Evolutionary conservation across 92 coral and sea anemone species (phyloP).

Genomic region (Porites divaricata): DNA sequence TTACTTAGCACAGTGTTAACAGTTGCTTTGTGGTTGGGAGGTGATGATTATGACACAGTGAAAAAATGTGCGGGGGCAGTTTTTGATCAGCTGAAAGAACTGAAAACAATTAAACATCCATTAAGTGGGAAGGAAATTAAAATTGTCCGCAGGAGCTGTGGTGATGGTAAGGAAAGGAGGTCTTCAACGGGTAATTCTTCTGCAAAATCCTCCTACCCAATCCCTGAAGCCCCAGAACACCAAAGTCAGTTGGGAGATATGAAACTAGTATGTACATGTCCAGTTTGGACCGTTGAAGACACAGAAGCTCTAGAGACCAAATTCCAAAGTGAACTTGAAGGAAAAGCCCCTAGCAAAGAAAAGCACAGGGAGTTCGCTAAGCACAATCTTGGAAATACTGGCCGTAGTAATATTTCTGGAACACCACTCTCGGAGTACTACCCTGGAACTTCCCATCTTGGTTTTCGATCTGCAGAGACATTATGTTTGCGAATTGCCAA

Average conservation of each 20-base stretch:
- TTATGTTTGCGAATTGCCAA: slow-evolving; percentile 36
- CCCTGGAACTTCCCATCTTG: slow-evolving; percentile 63
- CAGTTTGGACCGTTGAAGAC: slow-evolving; percentile 52
- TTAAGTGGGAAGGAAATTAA: slow-evolving; percentile 30
- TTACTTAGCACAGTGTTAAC: slow-evolving; percentile 43
- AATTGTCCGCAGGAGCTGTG: slow-evolving; percentile 45
- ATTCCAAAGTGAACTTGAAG: slow-evolving; percentile 20
- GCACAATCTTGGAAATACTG: slow-evolving; percentile 50
- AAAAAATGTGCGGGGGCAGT: slow-evolving; percentile 53
- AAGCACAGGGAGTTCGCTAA: slow-evolving; percentile 64
- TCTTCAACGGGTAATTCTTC: slow-evolving; percentile 54
- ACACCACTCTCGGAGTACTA: slow-evolving; percentile 55
- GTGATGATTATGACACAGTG: slow-evolving; percentile 60
- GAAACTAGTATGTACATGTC: slow-evolving; percentile 44
- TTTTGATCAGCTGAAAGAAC: slow-evolving; percentile 45
- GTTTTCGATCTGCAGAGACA: slow-evolving; percentile 57
- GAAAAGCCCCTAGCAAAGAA: slow-evolving; percentile 47
- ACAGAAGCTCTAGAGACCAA: slow-evolving; percentile 28
- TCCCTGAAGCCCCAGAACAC: slow-evolving; percentile 61
- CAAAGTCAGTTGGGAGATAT: slow-evolving; percentile 61
- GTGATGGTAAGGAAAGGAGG: slow-evolving; percentile 65
- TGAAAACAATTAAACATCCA: slow-evolving; percentile 30
- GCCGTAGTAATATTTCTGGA: slow-evolving; percentile 48
- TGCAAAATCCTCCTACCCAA: slow-evolving; percentile 65
- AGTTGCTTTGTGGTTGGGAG: slow-evolving; percentile 62